Base-by-base conservation (phyloP, 2,113 vertebrate species). In the Poicephalus gulielmi region DNA sequence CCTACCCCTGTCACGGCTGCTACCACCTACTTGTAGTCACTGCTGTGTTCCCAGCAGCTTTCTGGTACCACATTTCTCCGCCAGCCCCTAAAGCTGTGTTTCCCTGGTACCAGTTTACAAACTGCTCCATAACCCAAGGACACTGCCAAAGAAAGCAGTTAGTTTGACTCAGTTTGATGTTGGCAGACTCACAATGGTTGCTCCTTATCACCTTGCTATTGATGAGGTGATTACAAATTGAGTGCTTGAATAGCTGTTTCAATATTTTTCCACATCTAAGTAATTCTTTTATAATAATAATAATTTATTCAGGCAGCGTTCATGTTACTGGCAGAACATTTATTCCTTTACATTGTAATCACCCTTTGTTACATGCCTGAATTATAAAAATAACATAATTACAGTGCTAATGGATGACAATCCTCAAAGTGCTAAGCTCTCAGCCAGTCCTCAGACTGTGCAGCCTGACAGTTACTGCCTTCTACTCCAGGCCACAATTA, bases 321-420 rank as follows among this genome's bases (percentile, higher is more conserved):
- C 30, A 8, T 70, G 64, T 86, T 81, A 39, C 39, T 84, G 84
- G 33, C 73, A 87, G 73, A 83, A 74, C 20, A 17, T 47, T 92
- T 90, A 49, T 71, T 92, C 66, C 62, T 90, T 75, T 84, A 49
- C 37, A 44, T 91, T 4, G 1, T 41, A 88, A 73, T 73, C 63
- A 80, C 39, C 10, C 35, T 49, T 67, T 91, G 50, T 75, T 91
- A 49, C 69, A 57, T 66, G 64, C 22, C 55, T 78, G 74, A 87
- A 86, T 86, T 91, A 69, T 31, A 91, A 88, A 60, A 93, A 84
- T 62, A 81, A 66, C 64, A 43, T 93, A 89, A 93, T 89, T 93
- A 67, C 24, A 62, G 31, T 52, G 57, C n/a, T 84, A 92, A 44
- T 6, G 1, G 18, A 59, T 16, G 13, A 27, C 60, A 93, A 0